These are phyloP conservation scores for Panurus biarmicus DNA, from an alignment of 2,113 vertebrate genomes.

Conservation along the genomic window DNA sequence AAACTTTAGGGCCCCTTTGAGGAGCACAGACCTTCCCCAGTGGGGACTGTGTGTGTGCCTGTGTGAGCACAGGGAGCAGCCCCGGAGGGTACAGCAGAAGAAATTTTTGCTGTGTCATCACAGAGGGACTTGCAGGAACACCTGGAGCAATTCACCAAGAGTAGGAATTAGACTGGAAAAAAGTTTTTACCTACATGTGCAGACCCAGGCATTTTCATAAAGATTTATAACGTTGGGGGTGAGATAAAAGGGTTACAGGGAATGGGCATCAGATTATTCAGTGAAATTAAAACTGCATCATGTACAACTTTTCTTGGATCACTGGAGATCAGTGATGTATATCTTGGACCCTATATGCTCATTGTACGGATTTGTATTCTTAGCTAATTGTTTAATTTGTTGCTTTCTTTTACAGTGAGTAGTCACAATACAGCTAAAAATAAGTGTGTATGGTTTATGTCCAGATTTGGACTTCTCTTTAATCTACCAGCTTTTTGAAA, in stretches of 20 bases:
- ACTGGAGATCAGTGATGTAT: background rate
- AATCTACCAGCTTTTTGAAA: background rate
- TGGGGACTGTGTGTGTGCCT: background rate
- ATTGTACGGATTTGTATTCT: background rate
- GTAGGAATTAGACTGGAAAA: background rate
- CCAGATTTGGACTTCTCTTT: background rate
- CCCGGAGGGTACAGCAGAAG: background rate
- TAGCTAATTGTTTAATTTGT: background rate
- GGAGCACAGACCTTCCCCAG: background rate
- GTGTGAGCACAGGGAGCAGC: fast-evolving
- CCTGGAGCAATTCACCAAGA: background rate
- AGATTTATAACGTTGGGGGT: background rate
- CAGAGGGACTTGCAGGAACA: background rate
- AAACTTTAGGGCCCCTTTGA: background rate
- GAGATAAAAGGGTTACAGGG: background rate
- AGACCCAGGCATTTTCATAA: background rate
- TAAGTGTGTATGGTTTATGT: fast-evolving
- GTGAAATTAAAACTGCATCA: background rate
- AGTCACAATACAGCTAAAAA: background rate
- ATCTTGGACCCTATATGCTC: background rate
- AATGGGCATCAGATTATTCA: background rate
- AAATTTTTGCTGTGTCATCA: background rate
- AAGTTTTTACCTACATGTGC: background rate
- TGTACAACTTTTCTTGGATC: background rate
- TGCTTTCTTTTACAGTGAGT: background rate